Conservation (phyloP, 2,797 vertebrate genomes). For the Siniperca scherzeri region DNA sequence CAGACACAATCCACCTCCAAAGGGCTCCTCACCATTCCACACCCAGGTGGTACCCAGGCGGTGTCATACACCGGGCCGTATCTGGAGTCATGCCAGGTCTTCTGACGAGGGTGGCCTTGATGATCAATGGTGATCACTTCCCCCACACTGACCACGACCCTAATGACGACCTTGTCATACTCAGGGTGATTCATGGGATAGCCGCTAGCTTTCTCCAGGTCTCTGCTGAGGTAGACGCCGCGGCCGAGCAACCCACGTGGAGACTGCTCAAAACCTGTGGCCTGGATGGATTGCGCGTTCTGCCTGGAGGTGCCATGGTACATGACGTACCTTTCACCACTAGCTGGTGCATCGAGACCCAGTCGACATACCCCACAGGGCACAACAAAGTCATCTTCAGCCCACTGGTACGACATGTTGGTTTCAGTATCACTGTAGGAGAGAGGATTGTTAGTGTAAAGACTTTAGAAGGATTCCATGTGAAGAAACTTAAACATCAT, state of each 20-base stretch:
- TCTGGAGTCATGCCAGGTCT: constrained; percentile 57
- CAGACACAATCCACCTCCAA: constrained; percentile 80
- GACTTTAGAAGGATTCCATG: neutral
- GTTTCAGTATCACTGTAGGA: neutral
- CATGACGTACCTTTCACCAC: too few relatives aligned
- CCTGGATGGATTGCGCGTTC: constrained; percentile 35
- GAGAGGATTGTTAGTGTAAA: neutral
- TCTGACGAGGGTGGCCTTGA: constrained; percentile 59
- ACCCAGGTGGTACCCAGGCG: constrained; percentile 78
- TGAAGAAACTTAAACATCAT: neutral
- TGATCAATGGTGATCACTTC: neutral
- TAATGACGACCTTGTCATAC: constrained; percentile 42
- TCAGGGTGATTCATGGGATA: constrained; percentile 52
- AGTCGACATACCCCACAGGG: too few relatives aligned
- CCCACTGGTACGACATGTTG: too few relatives aligned
- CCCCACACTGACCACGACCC: constrained; percentile 70
- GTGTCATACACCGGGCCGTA: constrained; percentile 44
- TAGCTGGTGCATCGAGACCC: too few relatives aligned
- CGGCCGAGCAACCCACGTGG: constrained; percentile 66
- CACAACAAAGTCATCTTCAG: too few relatives aligned
- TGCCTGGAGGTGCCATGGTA: too few relatives aligned
- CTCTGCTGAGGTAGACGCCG: constrained; percentile 82
- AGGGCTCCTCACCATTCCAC: constrained; percentile 65
- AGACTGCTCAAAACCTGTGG: constrained; percentile 49
- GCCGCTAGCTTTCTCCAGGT: constrained; percentile 74